Conservation (phyloP, 2,797 vertebrate species). For the Coilia nasus region DNA sequence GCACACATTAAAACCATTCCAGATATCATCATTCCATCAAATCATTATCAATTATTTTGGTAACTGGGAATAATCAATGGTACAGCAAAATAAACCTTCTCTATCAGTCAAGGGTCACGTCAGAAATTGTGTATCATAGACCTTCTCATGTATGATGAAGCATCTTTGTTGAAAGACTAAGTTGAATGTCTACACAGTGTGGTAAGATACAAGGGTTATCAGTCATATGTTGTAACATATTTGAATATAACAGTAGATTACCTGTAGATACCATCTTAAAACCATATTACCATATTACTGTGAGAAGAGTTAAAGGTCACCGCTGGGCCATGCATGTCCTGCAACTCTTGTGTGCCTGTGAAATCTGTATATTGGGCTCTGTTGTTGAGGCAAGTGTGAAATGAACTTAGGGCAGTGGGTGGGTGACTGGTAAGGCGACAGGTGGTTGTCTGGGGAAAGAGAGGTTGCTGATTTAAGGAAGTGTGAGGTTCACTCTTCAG, state of each 20-base stretch:
- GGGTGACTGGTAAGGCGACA: background rate
- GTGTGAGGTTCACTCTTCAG: background rate
- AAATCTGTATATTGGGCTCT: background rate
- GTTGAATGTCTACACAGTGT: background rate
- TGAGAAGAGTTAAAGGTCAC: background rate
- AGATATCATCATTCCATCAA: background rate
- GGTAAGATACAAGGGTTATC: background rate
- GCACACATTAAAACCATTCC: background rate
- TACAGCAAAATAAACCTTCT: background rate
- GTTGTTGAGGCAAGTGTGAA: background rate
- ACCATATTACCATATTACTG: background rate
- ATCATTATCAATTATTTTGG: background rate
- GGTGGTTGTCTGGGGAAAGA: background rate
- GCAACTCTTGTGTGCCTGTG: background rate
- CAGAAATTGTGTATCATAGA: background rate
- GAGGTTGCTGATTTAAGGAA: background rate
- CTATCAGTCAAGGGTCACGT: background rate
- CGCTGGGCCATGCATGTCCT: background rate
- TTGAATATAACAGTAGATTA: conserved; percentile 1
- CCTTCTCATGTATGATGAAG: background rate
- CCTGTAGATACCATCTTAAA: background rate
- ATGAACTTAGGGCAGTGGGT: background rate
- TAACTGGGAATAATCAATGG: background rate
- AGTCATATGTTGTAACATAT: background rate
- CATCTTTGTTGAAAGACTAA: background rate